Percentiles rank a stretch among this genome's conserved stretches.
These are phyloP conservation scores for Matsumyia berberina DNA, from an alignment of 2,888 invertebrate genomes.

Conservation along the genomic window DNA sequence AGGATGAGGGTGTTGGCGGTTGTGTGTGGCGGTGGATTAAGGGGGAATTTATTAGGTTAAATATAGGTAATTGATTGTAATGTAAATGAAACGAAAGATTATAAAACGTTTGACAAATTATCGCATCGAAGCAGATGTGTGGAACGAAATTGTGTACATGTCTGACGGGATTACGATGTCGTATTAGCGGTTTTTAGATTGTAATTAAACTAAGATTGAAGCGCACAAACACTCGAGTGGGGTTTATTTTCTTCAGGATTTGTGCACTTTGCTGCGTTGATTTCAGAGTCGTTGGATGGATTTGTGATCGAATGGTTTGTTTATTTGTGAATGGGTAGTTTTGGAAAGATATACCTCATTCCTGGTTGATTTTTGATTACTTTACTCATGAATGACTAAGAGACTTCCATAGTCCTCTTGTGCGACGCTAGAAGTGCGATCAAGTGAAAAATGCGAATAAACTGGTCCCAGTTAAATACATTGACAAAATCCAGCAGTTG, in stretches of 20 bases:
- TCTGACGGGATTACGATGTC: conserved; percentile 15
- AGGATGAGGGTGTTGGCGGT: conserved; percentile 14
- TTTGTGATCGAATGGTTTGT: no score
- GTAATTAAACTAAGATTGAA: conserved; percentile 33
- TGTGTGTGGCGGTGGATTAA: conserved; percentile 28
- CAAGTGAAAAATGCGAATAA: no score
- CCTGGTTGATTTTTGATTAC: no score
- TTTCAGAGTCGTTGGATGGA: not conserved
- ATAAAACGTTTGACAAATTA: conserved; percentile 65
- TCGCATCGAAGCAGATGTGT: conserved; percentile 22
- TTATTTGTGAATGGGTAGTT: no score
- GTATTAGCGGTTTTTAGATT: conserved; percentile 29
- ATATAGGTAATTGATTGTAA: conserved; percentile 60
- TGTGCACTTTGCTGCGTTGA: not conserved
- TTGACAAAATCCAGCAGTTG: no score
- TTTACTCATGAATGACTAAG: no score
- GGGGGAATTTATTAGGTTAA: conserved; percentile 37
- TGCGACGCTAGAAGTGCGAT: no score
- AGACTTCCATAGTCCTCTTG: no score
- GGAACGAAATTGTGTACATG: conserved; percentile 9
- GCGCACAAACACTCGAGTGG: not conserved
- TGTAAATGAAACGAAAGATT: conserved; percentile 58
- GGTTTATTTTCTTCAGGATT: not conserved
- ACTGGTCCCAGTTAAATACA: no score
- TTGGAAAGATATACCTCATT: no score